phyloP scores from a whole-genome alignment of 2,113 vertebrate species.

The Charadrius vociferus region DNA sequence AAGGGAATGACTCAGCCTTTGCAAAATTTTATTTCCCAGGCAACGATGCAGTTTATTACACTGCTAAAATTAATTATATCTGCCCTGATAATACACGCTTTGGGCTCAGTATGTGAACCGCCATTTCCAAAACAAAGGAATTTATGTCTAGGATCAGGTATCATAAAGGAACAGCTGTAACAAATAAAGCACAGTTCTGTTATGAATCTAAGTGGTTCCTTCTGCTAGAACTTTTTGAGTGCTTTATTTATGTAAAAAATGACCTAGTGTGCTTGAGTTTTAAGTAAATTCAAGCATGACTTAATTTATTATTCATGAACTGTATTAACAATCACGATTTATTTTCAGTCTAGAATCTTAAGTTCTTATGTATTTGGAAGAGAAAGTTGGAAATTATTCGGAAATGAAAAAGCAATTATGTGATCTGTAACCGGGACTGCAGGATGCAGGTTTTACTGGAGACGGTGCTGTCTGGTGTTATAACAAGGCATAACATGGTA shows the following conservation, averaged over 20 bases:
- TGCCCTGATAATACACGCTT: not conserved
- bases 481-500: not conserved
- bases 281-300: not conserved
- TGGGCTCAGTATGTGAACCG: not conserved
- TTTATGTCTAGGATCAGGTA: not conserved
- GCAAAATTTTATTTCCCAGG: not conserved
- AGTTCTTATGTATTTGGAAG: not conserved
- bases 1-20: not conserved
- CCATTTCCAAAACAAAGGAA: not conserved
- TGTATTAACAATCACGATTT: not conserved
- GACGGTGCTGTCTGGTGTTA: not conserved
- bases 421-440: not conserved
- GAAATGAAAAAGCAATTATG: not conserved
- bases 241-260: not conserved
- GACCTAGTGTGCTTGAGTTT: not conserved
- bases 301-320: not conserved
- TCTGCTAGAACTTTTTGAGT: not conserved
- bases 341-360: not conserved
- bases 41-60: not conserved
- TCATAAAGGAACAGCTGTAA: constrained; percentile 16
- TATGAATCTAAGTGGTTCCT: not conserved
- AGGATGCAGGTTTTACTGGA: not conserved
- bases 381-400: not conserved
- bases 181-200: constrained; percentile 3
- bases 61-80: not conserved